Evolutionary conservation across 2,113 vertebrate genomes (phyloP).

Genomic region (Tachysurus vachellii): DNA sequence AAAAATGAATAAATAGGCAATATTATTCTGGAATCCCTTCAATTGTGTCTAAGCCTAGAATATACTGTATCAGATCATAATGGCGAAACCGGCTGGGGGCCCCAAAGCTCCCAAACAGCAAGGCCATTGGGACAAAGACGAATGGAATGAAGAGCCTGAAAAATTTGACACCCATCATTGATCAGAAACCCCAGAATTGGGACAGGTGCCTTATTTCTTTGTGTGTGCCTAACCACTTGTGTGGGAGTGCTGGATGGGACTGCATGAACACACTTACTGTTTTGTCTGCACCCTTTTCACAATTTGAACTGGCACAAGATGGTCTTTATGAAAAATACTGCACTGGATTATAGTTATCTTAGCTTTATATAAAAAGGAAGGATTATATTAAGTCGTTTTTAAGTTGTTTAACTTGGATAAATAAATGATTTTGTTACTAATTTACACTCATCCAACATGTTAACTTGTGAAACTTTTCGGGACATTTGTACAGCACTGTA

Average conservation of each 20-base stretch:
- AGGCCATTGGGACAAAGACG: conserved; percentile 91
- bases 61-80: conserved; percentile 85
- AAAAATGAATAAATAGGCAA: neutral
- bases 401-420: too few relatives aligned
- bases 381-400: neutral
- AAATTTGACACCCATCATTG: conserved; percentile 79
- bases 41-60: neutral
- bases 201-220: conserved; percentile 49
- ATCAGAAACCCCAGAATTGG: conserved; percentile 44
- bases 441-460: neutral
- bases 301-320: neutral
- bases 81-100: conserved; percentile 92
- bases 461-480: neutral
- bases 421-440: neutral
- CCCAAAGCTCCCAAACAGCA: conserved; percentile 85
- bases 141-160: conserved; percentile 83
- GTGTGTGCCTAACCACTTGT: conserved; percentile 48
- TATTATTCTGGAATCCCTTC: too few relatives aligned
- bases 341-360: neutral
- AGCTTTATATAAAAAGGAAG: neutral
- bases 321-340: neutral
- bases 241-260: conserved; percentile 18
- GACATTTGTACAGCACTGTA: neutral
- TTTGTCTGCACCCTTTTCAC: neutral
- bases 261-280: conserved; percentile 52